Evolutionary conservation across 1,140 invertebrate genomes (phyloP), one percentile per base, ranked within the genome.

Genomic region (Diachasmimorpha longicaudata): DNA sequence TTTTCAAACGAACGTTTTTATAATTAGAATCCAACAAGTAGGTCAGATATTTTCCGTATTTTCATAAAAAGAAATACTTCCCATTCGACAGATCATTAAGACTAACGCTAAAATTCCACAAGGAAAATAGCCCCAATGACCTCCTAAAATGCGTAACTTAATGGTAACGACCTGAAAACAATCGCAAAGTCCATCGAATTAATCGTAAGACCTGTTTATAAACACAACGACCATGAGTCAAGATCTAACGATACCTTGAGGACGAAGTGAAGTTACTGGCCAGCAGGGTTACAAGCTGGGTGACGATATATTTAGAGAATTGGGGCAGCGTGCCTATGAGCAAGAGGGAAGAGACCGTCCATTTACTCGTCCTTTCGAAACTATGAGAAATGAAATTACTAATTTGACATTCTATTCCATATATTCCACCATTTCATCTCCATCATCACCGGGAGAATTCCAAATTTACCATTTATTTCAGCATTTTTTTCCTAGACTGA

Each of bases 231-330:
- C 81, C 78, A 82, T 82, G 80, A 87, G 84, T 86, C 83, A 84
- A 87, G 82, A 87, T 83, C 81, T 85, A 82, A 80, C 44, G 19
- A 44, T 72, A 76, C 76, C 79, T 81, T 79, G 77, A 79, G 77
- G 81, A 81, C 81, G 81, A 79, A 79, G 75, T 71, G 71, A 74
- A 73, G 16, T 76, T 80, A 77, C 79, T 81, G 81, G 79, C 76
- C 75, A 71, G 78, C 78, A 25, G 37, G 70, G 55, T 25, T 58
- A 69, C 44, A 63, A 74, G 71, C 68, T 69, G 63, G 71, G 70
- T 44, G 75, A 21, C 74, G 69, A 55, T 87, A 86, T 84, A 84
- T 87, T 83, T 88, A 88, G 87, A 85, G 81, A 88, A 87, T 85
- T 87, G 78, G 86, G 83, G 74, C 86, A 85, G 79, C 80, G 80